Percentiles rank a stretch among this genome's conserved stretches.
These are phyloP conservation scores for Sylvilagus bachmani DNA, from an alignment of 2,113 vertebrate species.

Conservation along the genomic window DNA sequence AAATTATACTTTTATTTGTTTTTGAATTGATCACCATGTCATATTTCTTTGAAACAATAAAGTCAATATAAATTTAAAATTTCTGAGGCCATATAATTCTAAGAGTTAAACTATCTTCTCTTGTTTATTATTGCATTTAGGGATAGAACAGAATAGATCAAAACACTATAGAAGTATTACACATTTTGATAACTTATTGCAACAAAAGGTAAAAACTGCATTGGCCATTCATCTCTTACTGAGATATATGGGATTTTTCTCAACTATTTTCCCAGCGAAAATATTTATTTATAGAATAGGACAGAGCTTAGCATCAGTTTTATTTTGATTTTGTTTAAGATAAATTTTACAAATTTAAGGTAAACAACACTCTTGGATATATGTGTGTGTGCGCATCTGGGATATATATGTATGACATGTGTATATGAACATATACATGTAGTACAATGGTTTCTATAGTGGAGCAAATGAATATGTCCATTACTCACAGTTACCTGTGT, in stretches of 20 bases:
- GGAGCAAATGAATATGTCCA: background rate
- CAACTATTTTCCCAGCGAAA: background rate
- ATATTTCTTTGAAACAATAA: background rate
- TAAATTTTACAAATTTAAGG: background rate
- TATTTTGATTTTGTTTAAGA: background rate
- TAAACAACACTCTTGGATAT: background rate
- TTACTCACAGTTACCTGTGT: background rate
- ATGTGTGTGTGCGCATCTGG: no score
- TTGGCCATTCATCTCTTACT: background rate
- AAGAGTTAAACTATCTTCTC: conserved; percentile 36
- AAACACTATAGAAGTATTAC: background rate
- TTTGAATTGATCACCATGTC: background rate
- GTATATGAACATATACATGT: background rate
- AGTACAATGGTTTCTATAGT: background rate
- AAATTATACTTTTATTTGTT: background rate
- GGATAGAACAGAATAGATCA: background rate
- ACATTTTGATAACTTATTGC: conserved; percentile 40
- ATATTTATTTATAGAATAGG: conserved; percentile 17
- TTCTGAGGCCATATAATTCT: background rate
- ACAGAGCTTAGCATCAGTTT: background rate
- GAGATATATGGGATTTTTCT: background rate
- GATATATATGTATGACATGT: no score
- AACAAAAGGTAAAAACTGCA: conserved; percentile 4
- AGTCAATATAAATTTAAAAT: background rate
- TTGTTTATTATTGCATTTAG: background rate